These are phyloP conservation scores for Lamprologus speciosus DNA, from an alignment of 2,113 vertebrate genomes.

Conservation along the genomic window DNA sequence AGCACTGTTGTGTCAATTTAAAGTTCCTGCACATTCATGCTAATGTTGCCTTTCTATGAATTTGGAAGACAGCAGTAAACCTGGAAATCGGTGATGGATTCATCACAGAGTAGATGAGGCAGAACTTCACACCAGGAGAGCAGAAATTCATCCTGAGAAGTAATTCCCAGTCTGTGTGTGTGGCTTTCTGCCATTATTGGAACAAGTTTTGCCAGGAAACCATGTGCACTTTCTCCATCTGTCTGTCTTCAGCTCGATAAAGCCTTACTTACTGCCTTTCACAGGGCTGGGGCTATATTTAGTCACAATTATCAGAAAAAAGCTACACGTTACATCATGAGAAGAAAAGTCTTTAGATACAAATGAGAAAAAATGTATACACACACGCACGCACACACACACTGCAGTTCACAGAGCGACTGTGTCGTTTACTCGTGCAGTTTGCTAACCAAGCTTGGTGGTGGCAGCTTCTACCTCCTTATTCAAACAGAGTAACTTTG, in stretches of 20 bases:
- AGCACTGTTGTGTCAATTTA: neutral
- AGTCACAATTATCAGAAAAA: neutral
- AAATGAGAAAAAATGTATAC: neutral
- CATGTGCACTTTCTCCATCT: conserved; percentile 3
- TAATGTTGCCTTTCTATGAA: conserved; percentile 38
- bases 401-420: neutral
- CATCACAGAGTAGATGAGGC: conserved; percentile 46
- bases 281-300: neutral
- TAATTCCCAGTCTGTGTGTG: conserved; percentile 25
- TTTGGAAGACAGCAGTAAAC: conserved; percentile 2
- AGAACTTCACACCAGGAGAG: conserved; percentile 48
- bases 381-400: neutral
- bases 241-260: neutral
- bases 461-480: neutral
- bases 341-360: neutral
- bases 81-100: conserved; percentile 38
- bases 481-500: neutral
- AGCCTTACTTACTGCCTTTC: neutral
- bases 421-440: neutral
- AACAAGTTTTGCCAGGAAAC: neutral
- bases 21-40: conserved; percentile 32
- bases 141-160: conserved; percentile 24
- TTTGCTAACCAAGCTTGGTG: neutral
- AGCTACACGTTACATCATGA: neutral
- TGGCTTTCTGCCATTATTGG: neutral